Conservation (phyloP, 2,888 invertebrate species). For the Perdita meconis region DNA sequence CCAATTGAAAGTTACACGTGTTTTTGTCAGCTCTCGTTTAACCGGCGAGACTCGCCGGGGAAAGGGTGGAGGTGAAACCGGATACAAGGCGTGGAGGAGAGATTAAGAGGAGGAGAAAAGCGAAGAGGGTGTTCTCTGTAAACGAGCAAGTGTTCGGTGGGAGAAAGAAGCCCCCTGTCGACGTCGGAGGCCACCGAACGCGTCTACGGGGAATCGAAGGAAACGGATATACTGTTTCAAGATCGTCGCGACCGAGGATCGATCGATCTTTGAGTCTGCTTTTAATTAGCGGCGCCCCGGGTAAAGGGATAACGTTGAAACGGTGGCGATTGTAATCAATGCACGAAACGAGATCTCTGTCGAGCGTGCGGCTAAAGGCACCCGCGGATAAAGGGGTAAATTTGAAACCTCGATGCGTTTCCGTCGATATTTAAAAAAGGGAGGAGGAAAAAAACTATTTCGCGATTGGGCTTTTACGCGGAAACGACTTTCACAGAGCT, state of each 20-base stretch:
- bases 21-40: conserved; percentile 79
- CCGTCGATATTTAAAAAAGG: no score
- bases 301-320: conserved; percentile 32
- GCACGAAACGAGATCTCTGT: conserved; percentile 7
- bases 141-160: conserved; percentile 45
- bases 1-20: conserved; percentile 81
- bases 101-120: conserved; percentile 42
- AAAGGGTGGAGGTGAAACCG: conserved; percentile 61
- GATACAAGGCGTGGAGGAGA: conserved; percentile 59
- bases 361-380: neutral
- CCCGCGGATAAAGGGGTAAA: neutral
- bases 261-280: conserved; percentile 27
- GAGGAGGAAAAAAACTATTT: no score
- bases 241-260: conserved; percentile 28
- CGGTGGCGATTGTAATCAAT: conserved; percentile 19
- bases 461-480: neutral
- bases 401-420: neutral
- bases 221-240: conserved; percentile 60
- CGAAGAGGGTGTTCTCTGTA: conserved; percentile 34
- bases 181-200: conserved; percentile 52
- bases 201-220: conserved; percentile 53
- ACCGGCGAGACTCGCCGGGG: conserved; percentile 49
- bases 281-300: conserved; percentile 37
- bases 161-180: conserved; percentile 61
- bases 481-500: neutral